Base-by-base conservation (phyloP, 2,113 vertebrate genomes). In the Takifugu flavidus region DNA sequence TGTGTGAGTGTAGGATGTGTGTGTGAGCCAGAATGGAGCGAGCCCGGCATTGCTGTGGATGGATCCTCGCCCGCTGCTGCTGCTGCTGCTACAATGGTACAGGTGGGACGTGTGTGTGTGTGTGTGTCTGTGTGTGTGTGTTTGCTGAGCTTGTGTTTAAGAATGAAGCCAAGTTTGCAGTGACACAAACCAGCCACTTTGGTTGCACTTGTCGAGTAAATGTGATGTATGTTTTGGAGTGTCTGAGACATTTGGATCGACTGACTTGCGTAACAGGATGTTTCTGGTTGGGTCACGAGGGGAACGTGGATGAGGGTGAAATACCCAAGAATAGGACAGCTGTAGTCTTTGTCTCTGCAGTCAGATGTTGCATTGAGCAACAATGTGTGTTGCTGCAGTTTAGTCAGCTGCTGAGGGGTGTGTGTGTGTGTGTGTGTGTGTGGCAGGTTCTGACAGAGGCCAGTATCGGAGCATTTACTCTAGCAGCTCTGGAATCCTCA, bases 1-100 rank as follows among this genome's bases (percentile, higher is more conserved):
- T 53, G 75, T 62, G 59, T 43, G 59, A 34, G 25, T 29, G 43
- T 72, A 67, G 46, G 53, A 81, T 82, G 78, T 29, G 50, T 74
- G 71, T 31, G 70, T 75, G 72, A 77, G 56, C 7, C 57, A 75
- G 71, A 56, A 87, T 87, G 87, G 77, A 81, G 74, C 66, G 56
- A 71, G 70, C 53, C 56, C 50, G 52, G 50, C 65, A 55, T 29
- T 85, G 80, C 78, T 83, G 80, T 80, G 67, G 64, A 74, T 84
- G 85, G 85, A 79, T 85, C 56, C 58, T 77, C 8, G 4, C 50
- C 46, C 80, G 53, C 59, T 83, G 83, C 77, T 86, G 86, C 74
- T 82, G 68, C 83, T 86, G 80, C 77, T 80, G 73, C 70, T 77
- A 49, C 77, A 7, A 56, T 0, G 58, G 46, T 25, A 39, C 79